These are phyloP conservation scores for Cherax quadricarinatus DNA, from an alignment of 1,140 invertebrate genomes.

Conservation along the genomic window DNA sequence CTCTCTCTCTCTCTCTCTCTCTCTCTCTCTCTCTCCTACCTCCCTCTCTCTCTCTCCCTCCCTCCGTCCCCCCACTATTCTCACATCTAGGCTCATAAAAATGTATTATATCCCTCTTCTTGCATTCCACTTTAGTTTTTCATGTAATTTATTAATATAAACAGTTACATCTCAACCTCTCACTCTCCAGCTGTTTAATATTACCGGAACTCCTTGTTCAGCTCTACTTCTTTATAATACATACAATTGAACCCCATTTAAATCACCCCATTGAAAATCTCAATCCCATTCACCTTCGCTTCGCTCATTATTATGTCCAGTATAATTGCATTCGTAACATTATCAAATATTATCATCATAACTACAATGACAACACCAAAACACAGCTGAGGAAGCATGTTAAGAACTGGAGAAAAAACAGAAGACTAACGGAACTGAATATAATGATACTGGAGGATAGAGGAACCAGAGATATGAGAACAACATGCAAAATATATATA, in stretches of 20 bases:
- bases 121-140: background rate
- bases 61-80: too few relatives aligned
- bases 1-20: background rate
- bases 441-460: too few relatives aligned
- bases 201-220: background rate
- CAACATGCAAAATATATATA: too few relatives aligned
- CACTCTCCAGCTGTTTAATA: background rate
- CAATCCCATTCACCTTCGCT: too few relatives aligned
- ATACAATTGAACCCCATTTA: background rate
- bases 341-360: too few relatives aligned
- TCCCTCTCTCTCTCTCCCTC: conserved; percentile 5
- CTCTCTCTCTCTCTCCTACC: conserved; percentile 1
- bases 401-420: too few relatives aligned
- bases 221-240: background rate
- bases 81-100: background rate
- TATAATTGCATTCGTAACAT: too few relatives aligned
- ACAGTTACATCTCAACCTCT: background rate
- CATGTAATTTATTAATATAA: background rate
- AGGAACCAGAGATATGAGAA: too few relatives aligned
- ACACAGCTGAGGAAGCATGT: too few relatives aligned
- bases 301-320: too few relatives aligned
- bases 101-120: background rate
- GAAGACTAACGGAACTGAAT: too few relatives aligned
- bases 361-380: too few relatives aligned
- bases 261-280: background rate